Base-by-base conservation (phyloP, 2,113 vertebrate species). In the Labeo rohita region DNA sequence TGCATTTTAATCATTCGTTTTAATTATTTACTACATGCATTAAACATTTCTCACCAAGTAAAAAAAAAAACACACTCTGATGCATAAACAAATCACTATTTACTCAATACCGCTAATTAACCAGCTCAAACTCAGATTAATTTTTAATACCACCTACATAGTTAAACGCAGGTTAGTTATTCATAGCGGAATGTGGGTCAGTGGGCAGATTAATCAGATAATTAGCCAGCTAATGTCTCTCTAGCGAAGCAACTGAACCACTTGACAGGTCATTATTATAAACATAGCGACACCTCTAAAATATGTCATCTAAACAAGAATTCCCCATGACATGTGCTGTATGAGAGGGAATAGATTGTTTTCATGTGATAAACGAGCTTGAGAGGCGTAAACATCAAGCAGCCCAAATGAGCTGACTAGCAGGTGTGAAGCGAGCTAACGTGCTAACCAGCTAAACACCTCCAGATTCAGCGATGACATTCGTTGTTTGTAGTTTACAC, bases 401-500 rank as follows among this genome's bases (percentile, higher is more conserved):
- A 43, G 50, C 49, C 85, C 75, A 91, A 92, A 93, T 91, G 93
- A 94, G 92, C 93, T 86, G 83, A 21, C 52, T 82, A 88, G 89
- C 87, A 92, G 85, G 88, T 89, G 89, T 72, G 79, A 75, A 56
- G 18, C 65, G 68, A 89, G 89, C 78, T 90, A 92, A 90, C 90
- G 85, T 66, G 70, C 47, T 84, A 74, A 87, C 81, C 39, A 76
- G 84, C 77, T 76, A 73, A 66, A 79, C 50, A 36, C 45, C 34
- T 50, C 39, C 16, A 54, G 65, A 50, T 50, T 82, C 63, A 21
- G 23, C 80, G 45, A 66, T 49, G 61, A 50, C 39, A 54, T 16
- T 74, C 63, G 9, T 78, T 76, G 28, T 28, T 52, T 56, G 59
- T 43, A 28, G 86, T 68, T 61, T n/a, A 86, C 89, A 92, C 92